Base-by-base conservation (phyloP, 2,113 vertebrate species). In the Neomonachus schauinslandi region DNA sequence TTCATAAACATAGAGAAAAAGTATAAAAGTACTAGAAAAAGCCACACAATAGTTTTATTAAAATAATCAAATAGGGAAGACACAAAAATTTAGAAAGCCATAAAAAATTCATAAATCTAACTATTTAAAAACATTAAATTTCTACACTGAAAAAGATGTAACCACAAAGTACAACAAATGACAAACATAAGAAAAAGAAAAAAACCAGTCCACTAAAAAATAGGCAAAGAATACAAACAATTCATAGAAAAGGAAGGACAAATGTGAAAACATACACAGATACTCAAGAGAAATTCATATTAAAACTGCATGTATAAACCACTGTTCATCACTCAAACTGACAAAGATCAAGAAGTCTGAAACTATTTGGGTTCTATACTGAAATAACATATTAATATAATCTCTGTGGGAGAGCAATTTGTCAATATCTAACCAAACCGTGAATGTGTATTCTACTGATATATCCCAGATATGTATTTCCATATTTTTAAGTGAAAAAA, bases 121-220 rank as follows among this genome's bases (percentile, higher is more conserved):
- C 36, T 86, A 55, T 21, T 53, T 86, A 71, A 94, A 81, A 94
- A n/a, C 46, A 61, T 61, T 82, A 89, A 81, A 87, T 87, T 94
- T 79, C 59, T 87, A 33, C 36, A 87, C 4, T 77, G 13, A 81
- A 88, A 87, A 69, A 51, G 4, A 74, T 26, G 21, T 31, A 31
- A 51, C 53, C 74, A 89, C 26, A 88, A 71, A 69, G 24, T 94
- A n/a, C 61, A 82, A 72, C 53, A 72, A 89, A 72, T 18, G 24
- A 61, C 12, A 33, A 81, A 69, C 10, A 57, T 1, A 31, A 22
- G 49, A 15, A 1, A 76, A 42, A 26, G 10, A 59, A 22, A n/a
- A 49, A 49, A 7, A 46, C 0, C 61, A 72, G 55, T 46, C 69
- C 79, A 84, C 16, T 90, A 76, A 42, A 55, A 95, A 83, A 76